phyloP scores from a whole-genome alignment of 1,140 invertebrate genomes.

The Macrostomum lignano region DNA sequence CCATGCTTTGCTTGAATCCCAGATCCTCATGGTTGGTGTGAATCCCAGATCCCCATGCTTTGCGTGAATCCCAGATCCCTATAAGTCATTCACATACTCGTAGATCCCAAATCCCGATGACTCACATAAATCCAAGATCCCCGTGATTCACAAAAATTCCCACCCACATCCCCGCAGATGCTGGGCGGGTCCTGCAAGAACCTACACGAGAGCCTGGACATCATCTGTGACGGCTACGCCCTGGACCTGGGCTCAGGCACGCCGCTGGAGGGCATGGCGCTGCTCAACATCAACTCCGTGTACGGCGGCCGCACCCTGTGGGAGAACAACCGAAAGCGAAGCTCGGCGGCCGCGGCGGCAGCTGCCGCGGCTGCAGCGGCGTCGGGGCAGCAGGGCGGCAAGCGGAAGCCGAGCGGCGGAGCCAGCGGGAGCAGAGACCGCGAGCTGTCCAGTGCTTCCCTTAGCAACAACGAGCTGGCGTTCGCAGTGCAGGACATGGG shows the following conservation, averaged over 20 bases:
- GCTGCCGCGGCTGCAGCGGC: no score
- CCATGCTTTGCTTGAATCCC: no score
- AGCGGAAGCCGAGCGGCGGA: slow-evolving; percentile 15
- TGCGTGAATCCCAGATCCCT: no score
- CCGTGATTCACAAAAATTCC: no score
- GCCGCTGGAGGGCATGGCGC: slow-evolving; percentile 62
- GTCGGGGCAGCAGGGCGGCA: no score
- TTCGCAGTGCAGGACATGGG: slow-evolving; percentile 50
- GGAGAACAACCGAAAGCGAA: slow-evolving; percentile 58
- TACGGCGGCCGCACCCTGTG: slow-evolving; percentile 83
- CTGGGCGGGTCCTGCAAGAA: slow-evolving; percentile 84
- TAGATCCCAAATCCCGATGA: no score
- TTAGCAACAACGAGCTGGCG: slow-evolving; percentile 17
- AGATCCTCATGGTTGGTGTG: no score
- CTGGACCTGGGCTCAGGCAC: slow-evolving; percentile 64
- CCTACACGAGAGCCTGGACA: slow-evolving; percentile 72
- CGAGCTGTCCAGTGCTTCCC: slow-evolving; percentile 19
- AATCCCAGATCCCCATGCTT: no score
- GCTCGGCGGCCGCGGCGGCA: no score
- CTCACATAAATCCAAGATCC: no score
- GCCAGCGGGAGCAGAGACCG: slow-evolving; percentile 19
- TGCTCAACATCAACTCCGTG: slow-evolving; percentile 80
- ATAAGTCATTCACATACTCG: no score
- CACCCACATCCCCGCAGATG: no score
- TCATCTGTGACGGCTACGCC: slow-evolving; percentile 67